phyloP scores from a whole-genome alignment of 2,888 invertebrate genomes.

The Parapristionchus giblindavisi region DNA sequence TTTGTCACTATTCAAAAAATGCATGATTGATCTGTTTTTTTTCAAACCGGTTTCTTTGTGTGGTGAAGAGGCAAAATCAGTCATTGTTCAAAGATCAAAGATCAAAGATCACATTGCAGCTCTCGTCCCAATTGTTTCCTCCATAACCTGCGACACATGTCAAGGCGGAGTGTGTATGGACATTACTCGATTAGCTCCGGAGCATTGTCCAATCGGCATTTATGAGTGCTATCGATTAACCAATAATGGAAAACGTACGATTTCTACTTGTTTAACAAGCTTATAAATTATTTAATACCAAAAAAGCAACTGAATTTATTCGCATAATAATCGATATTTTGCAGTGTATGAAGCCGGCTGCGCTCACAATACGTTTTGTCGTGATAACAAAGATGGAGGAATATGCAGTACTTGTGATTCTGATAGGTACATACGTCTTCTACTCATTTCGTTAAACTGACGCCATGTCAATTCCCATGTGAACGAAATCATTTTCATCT shows the following conservation, averaged over 20 bases:
- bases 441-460: no score
- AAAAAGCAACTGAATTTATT: background rate
- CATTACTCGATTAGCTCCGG: conserved; percentile 2
- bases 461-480: no score
- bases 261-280: background rate
- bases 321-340: background rate
- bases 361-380: background rate
- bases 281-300: background rate
- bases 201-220: background rate
- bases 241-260: conserved; percentile 12
- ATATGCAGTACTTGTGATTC: conserved; percentile 23
- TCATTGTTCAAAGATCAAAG: conserved; percentile 30
- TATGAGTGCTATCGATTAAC: conserved; percentile 18
- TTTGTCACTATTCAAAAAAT: no score
- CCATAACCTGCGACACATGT: conserved; percentile 24
- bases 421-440: conserved; percentile 11
- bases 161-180: conserved; percentile 14
- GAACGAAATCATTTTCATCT: no score
- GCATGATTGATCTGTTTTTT: no score
- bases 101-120: background rate
- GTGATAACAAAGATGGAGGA: background rate
- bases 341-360: conserved; percentile 29
- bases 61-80: no score
- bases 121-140: background rate
- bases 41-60: no score